phyloP scores from a whole-genome alignment of 2,797 vertebrate species.

The Spea hammondii region DNA sequence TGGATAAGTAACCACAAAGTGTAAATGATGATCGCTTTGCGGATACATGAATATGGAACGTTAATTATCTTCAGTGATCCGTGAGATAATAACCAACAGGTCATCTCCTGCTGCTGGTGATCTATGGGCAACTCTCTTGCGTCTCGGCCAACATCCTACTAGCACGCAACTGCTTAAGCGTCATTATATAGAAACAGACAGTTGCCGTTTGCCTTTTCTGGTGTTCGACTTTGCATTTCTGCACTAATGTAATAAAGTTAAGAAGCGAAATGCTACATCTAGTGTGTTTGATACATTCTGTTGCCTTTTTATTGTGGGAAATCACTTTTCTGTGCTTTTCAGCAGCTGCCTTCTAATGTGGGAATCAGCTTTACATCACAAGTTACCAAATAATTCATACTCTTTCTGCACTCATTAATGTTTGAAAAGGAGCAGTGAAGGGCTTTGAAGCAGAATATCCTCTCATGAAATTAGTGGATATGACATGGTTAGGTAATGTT shows the following conservation, averaged over 20 bases:
- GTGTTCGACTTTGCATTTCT: too few species aligned
- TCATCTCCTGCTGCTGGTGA: too few species aligned
- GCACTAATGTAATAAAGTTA: slow-evolving; percentile 10
- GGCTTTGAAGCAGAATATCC: slow-evolving; percentile 65
- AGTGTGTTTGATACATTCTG: slow-evolving; percentile 5
- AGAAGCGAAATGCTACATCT: slow-evolving; percentile 11
- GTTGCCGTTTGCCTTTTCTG: too few species aligned
- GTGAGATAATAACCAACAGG: too few species aligned
- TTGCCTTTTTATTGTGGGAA: slow-evolving; percentile 28
- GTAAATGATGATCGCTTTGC: too few species aligned
- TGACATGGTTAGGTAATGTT: slow-evolving; percentile 74
- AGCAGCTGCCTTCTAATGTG: slow-evolving; percentile 50
- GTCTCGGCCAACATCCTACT: too few species aligned
- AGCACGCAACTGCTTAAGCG: too few species aligned
- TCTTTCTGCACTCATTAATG: slow-evolving; percentile 64
- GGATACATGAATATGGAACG: too few species aligned
- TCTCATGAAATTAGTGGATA: slow-evolving; percentile 67
- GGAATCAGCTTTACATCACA: slow-evolving; percentile 64
- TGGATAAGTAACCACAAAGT: too few species aligned
- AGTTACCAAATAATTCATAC: slow-evolving; percentile 70
- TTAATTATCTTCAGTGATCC: too few species aligned
- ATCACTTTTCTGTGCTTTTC: slow-evolving; percentile 54
- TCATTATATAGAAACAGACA: too few species aligned
- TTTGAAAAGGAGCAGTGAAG: slow-evolving; percentile 63
- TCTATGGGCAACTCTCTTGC: too few species aligned